phyloP scores from a whole-genome alignment of 2,888 invertebrate species.

The Scaptomyza polygonia region DNA sequence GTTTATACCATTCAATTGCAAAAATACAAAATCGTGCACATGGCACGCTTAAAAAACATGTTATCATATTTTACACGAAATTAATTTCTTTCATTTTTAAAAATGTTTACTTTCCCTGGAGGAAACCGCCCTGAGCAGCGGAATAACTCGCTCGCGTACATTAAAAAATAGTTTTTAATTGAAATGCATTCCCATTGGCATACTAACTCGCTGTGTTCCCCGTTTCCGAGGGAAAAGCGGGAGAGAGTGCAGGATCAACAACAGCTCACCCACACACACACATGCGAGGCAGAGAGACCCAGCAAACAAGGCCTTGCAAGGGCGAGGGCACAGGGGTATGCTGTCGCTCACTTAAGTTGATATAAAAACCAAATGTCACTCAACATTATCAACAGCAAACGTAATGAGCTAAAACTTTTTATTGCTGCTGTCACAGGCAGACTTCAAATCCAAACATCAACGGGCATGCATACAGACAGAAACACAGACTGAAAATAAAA shows the following conservation, averaged over 20 bases:
- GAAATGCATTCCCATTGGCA: conserved; percentile 74
- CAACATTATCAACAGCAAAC: too few relatives aligned
- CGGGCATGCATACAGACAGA: too few relatives aligned
- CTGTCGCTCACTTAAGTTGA: too few relatives aligned
- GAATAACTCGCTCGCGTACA: conserved; percentile 32
- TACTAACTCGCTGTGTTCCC: conserved; percentile 47
- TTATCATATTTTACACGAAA: conserved; percentile 33
- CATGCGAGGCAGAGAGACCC: too few relatives aligned
- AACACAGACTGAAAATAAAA: conserved; percentile 4
- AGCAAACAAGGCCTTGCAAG: too few relatives aligned
- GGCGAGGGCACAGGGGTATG: too few relatives aligned
- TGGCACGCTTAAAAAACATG: conserved; percentile 26
- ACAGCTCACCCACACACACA: conserved; percentile 22
- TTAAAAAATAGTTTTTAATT: conserved; percentile 72
- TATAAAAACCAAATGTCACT: too few relatives aligned
- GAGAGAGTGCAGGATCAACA: conserved; percentile 18
- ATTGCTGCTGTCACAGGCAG: too few relatives aligned
- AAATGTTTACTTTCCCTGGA: conserved; percentile 3
- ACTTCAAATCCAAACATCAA: too few relatives aligned
- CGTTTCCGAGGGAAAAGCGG: not conserved
- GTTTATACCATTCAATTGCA: too few relatives aligned
- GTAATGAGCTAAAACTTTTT: too few relatives aligned
- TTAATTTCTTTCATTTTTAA: too few relatives aligned
- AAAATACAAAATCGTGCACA: conserved; percentile 11
- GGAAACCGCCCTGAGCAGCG: not conserved